Evolutionary conservation across 2,113 vertebrate species (phyloP), one percentile per base, ranked within the genome.

Genomic region (human (Homo sapiens)): DNA sequence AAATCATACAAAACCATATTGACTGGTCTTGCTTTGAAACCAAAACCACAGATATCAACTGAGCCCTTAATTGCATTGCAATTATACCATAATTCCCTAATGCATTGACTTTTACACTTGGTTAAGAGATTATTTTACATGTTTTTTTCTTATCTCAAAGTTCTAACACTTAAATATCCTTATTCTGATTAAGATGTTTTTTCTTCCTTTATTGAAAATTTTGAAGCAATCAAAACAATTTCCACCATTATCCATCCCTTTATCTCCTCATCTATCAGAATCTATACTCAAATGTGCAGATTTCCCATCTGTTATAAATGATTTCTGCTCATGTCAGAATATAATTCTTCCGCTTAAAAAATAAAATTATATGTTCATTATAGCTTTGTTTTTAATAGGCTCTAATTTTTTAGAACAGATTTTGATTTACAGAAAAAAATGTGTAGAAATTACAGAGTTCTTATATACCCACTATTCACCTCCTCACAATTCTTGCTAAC

Each of bases 131-230:
- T 30, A 52, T 87, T 82, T 88, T 68, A 61, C 43, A 50, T 57
- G 85, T 43, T 80, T 8, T 81, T 25, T 66, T 88, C 66, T 88
- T 70, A 59, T 86, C 57, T 90, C 30, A 89, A 86, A 59, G 1
- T 89, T 94, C 10, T 85, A 75, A 89, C 20, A 76, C 25, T 76
- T 92, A 89, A 80, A 81, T 93, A 73, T 45, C 3, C 45, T 87
- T 25, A 59, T 1, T 93, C 38, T 55, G 27, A 73, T 59, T 27
- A 83, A 92, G 43, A 22, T 2, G n/a, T 32, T 75, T 94, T 75
- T 94, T 81, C 14, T 55, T 70, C 59, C 64, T 88, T 82, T 61
- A 70, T 8, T 93, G 9, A 82, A 90, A 50, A 64, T 97, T 82
- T 82, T n/a, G 17, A 94, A 87, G 23, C 16, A 83, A 90, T 86